Percentiles rank a stretch among this genome's conserved stretches.
phyloP scores from a whole-genome alignment of 2,113 vertebrate genomes.

The Rousettus leschenaultii region DNA sequence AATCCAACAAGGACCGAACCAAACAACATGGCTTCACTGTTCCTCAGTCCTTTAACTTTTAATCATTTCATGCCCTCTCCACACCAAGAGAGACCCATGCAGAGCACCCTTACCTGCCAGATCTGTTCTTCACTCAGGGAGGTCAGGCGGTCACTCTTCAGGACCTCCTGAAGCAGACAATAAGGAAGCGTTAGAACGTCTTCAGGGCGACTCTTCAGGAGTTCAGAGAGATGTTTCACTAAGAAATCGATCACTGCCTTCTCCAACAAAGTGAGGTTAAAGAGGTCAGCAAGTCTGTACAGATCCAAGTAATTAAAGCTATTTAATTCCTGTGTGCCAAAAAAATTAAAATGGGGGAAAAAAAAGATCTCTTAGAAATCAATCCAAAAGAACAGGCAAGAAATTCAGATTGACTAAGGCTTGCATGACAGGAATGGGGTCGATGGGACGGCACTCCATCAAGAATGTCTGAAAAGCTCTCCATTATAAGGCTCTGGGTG shows the following conservation, averaged over 20 bases:
- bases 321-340: constrained; percentile 91
- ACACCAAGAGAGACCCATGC: not conserved
- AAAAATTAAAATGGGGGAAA: constrained; percentile 49
- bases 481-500: not conserved
- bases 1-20: not conserved
- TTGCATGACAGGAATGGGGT: not conserved
- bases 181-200: constrained; percentile 93
- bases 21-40: not conserved
- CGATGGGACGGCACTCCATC: not conserved
- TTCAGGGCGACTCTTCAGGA: constrained; percentile 91
- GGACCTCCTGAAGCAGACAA: constrained; percentile 94
- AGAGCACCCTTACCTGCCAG: constrained; percentile 91
- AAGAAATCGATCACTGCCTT: constrained; percentile 95
- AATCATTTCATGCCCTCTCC: not conserved
- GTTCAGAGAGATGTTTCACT: constrained; percentile 96
- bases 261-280: constrained; percentile 96
- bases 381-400: constrained; percentile 20
- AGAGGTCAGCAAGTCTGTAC: constrained; percentile 97
- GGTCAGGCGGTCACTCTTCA: constrained; percentile 97
- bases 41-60: constrained; percentile 31
- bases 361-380: constrained; percentile 72
- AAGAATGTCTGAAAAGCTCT: not conserved
- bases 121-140: constrained; percentile 97
- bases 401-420: constrained; percentile 59
- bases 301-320: constrained; percentile 98